A percentile compares a stretch with the other conserved stretches of the same genome.
These are phyloP conservation scores for Megaceryle alcyon DNA, from an alignment of 2,797 vertebrate genomes.

Conservation along the genomic window DNA sequence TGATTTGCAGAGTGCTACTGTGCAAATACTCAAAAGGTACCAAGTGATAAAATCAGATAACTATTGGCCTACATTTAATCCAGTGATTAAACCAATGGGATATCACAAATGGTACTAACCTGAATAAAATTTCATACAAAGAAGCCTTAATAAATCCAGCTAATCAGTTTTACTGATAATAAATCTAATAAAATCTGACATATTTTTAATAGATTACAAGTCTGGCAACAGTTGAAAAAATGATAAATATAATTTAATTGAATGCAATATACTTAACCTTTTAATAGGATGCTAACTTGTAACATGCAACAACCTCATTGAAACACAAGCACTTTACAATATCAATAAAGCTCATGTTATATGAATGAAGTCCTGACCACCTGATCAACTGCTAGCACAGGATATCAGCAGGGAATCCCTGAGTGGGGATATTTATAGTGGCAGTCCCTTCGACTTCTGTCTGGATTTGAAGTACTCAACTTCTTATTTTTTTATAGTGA, in stretches of 20 bases:
- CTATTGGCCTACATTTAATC: constrained; percentile 39
- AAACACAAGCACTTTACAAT: neutral
- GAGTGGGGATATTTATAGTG: neutral
- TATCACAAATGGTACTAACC: neutral
- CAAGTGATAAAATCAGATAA: constrained; percentile 31
- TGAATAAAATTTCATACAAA: constrained; percentile 19
- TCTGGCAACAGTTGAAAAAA: neutral
- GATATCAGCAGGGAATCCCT: neutral
- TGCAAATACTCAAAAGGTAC: constrained; percentile 44
- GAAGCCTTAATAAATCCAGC: neutral
- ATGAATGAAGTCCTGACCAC: neutral
- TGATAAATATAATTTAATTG: constrained; percentile 27
- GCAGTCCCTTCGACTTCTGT: neutral
- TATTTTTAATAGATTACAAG: constrained; percentile 16
- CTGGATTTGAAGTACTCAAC: neutral
- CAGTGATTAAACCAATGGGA: constrained; percentile 44
- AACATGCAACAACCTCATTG: neutral
- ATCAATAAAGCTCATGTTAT: neutral
- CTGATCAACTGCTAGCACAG: neutral
- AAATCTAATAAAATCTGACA: constrained; percentile 11
- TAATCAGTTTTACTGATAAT: constrained; percentile 16
- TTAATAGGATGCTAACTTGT: neutral
- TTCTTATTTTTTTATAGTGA: neutral
- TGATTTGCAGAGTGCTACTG: constrained; percentile 30
- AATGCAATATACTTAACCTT: neutral